Percentiles rank a stretch among this genome's conserved stretches.
Evolutionary conservation across 2,797 vertebrate species (phyloP).

Genomic region (Alcedo quadribrachys): DNA sequence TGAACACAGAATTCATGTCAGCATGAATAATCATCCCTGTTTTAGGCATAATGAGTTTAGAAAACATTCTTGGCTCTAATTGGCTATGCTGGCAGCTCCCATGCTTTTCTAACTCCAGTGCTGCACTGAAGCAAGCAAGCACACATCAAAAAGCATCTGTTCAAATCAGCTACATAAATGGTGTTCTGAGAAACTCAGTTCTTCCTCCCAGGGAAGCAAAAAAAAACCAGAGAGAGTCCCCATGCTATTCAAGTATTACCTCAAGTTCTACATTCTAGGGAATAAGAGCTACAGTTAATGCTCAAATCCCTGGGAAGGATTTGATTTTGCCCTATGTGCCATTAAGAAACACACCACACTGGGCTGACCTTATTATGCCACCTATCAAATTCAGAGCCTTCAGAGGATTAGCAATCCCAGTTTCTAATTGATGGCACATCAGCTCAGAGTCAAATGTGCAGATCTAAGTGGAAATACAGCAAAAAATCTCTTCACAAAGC

Average conservation of each 20-base stretch:
- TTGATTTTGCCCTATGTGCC: slow-evolving; percentile 24
- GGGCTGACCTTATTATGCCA: slow-evolving; percentile 55
- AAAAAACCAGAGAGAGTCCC: not conserved
- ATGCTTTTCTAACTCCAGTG: not conserved
- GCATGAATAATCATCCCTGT: slow-evolving; percentile 23
- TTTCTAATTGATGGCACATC: slow-evolving; percentile 50
- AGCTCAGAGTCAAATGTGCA: slow-evolving; percentile 29
- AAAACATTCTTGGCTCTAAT: slow-evolving; percentile 29
- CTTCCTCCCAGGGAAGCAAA: not conserved
- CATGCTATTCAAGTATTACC: not conserved
- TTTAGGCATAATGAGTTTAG: slow-evolving; percentile 36
- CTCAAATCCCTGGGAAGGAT: slow-evolving; percentile 35
- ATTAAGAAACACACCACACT: slow-evolving; percentile 21
- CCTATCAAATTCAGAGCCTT: slow-evolving; percentile 59
- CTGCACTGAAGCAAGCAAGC: not conserved
- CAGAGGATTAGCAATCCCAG: slow-evolving; percentile 54
- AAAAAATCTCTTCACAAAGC: slow-evolving; percentile 30
- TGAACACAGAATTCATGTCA: not conserved
- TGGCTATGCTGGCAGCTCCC: slow-evolving; percentile 10
- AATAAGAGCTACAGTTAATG: not conserved
- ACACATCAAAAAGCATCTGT: not conserved
- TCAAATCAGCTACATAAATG: not conserved
- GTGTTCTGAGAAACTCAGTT: not conserved
- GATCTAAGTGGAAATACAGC: not conserved
- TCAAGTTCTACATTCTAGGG: not conserved